Base-by-base conservation (phyloP, 2,113 vertebrate species). In the Cyrtonyx montezumae region DNA sequence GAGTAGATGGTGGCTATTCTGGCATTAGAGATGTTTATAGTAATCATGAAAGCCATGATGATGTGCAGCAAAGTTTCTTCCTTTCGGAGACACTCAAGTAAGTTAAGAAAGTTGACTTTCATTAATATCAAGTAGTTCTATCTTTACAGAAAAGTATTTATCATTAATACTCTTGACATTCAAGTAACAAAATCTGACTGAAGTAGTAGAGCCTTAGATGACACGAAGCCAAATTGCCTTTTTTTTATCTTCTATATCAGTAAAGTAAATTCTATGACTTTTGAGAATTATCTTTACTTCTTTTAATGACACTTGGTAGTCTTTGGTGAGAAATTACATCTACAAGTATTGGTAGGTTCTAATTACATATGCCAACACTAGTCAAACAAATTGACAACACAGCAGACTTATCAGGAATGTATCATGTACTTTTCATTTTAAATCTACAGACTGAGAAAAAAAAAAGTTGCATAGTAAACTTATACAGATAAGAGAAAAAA, bases 1-100 rank as follows among this genome's bases (percentile, higher is more conserved):
- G 96, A 93, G 97, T 99, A 21, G 98, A 98, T 0, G 99, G 98
- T 36, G 99, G 99, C 79, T 99, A 99, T 97, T 99, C 99, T 21
- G 99, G 99, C 46, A 76, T 99, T 51, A 97, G 98, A 76, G 99
- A 99, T 62, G 99, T 99, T 93, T 99, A 99, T 94, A 97, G 94
- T 25, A 95, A 62, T 13, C 95, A 88, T 7, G 98, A 99, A 48
- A 99, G 81, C 93, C 98, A 99, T 15, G 99, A 99, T 7, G 99
- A 99, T 6, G 99, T 99, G 15, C 99, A 99, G 84, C 99, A 99
- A 97, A 99, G 99, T 96, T 99, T 99, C 97, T 99, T 98, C 97
- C 96, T 99, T 94, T 98, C 99, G 23, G 99, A 99, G 97, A 99
- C 99, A 2, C 98, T 99, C 71, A 99, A 99, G 99, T 99, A 98